These are phyloP conservation scores for Andrena bucephala DNA, from an alignment of 2,888 invertebrate genomes.

Conservation along the genomic window DNA sequence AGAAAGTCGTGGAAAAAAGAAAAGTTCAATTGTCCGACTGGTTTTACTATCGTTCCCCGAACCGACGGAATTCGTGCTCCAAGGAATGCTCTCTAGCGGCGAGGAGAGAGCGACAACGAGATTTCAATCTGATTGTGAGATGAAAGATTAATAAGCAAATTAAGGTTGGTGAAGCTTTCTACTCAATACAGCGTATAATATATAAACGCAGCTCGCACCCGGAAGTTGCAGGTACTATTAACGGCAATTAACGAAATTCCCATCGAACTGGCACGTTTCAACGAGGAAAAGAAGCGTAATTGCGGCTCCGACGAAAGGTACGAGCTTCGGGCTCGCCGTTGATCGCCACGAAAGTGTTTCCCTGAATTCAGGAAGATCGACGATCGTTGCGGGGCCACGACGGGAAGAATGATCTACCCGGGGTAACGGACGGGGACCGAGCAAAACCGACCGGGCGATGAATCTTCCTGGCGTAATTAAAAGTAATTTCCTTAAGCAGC, in stretches of 20 bases:
- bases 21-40: conserved; percentile 55
- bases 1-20: conserved; percentile 45
- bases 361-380: conserved; percentile 2
- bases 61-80: conserved; percentile 26
- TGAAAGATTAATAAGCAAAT: conserved; percentile 40
- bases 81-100: conserved; percentile 18
- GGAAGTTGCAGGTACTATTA: conserved; percentile 1
- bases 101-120: conserved; percentile 34
- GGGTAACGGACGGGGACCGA: conserved; percentile 36
- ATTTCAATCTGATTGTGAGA: conserved; percentile 23
- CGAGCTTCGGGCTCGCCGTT: not conserved
- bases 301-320: not conserved
- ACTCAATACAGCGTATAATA: conserved; percentile 4
- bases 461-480: conserved; percentile 61
- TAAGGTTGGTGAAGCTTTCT: conserved; percentile 39
- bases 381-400: not conserved
- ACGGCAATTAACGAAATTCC: not conserved
- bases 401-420: conserved; percentile 22
- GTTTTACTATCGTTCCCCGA: conserved; percentile 44
- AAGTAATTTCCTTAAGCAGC: conserved; percentile 64
- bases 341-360: conserved; percentile 18
- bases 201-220: not conserved
- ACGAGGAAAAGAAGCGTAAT: not conserved
- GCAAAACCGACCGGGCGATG: conserved; percentile 22
- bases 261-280: not conserved